Evolutionary conservation across 1,140 invertebrate genomes (phyloP).

Genomic region (Uloborus diversus): DNA sequence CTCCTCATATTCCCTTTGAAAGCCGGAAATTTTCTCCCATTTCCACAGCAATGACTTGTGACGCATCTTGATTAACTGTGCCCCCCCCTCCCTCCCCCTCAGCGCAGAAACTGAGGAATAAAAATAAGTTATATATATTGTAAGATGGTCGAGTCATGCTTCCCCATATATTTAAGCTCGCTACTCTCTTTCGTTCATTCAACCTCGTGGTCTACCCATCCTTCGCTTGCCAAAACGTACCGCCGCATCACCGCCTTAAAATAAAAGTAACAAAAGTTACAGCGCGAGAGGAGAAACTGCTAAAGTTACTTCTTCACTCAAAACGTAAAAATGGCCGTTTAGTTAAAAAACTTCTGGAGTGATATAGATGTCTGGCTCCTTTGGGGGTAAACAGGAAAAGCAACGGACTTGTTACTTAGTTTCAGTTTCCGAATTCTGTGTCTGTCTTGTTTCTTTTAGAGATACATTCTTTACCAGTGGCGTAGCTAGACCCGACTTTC

Average conservation of each 20-base stretch:
- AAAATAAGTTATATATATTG: not conserved
- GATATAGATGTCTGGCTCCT: no score
- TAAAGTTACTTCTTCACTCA: not conserved
- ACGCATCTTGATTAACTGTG: no score
- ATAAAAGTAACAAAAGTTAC: not conserved
- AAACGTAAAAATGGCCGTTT: not conserved
- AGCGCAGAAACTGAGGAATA: not conserved
- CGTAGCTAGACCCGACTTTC: no score
- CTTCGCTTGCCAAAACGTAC: not conserved
- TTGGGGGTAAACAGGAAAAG: no score
- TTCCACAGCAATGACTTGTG: no score
- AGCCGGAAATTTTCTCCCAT: no score
- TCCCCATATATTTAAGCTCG: conserved; percentile 11
- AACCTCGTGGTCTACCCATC: not conserved
- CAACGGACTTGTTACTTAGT: not conserved
- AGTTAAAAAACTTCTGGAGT: no score
- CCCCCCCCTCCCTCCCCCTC: not conserved
- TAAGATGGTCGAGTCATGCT: not conserved
- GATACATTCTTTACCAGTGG: no score
- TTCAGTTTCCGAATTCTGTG: conserved; percentile 8
- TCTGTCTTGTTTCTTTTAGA: no score
- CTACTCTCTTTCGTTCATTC: conserved; percentile 17
- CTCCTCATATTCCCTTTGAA: no score
- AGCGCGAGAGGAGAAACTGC: not conserved
- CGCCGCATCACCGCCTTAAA: not conserved